These are phyloP conservation scores for Microctenopoma steveboyesi DNA, from an alignment of 2,797 vertebrate species.

Conservation along the genomic window DNA sequence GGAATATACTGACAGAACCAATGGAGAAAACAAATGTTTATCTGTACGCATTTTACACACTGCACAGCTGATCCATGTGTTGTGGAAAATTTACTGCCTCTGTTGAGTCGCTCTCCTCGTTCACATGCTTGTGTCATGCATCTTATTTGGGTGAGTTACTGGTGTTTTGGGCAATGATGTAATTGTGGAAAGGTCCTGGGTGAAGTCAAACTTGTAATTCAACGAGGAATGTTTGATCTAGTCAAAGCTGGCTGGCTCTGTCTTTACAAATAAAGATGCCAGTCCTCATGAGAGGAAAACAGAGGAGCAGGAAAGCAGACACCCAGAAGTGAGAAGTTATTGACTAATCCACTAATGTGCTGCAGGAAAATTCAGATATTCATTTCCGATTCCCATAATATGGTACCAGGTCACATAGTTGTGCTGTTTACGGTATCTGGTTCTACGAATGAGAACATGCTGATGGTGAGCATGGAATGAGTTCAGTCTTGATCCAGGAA, in stretches of 20 bases:
- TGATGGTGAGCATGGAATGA: slow-evolving; percentile 56
- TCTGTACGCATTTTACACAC: not conserved
- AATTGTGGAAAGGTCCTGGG: slow-evolving; percentile 71
- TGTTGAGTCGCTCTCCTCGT: slow-evolving; percentile 38
- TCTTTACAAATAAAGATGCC: slow-evolving; percentile 75
- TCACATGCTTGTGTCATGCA: slow-evolving; percentile 54
- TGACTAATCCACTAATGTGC: slow-evolving; percentile 21
- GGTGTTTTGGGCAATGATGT: slow-evolving; percentile 72
- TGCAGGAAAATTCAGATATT: slow-evolving; percentile 44
- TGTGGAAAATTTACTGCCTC: slow-evolving; percentile 44
- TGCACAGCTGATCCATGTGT: slow-evolving; percentile 14
- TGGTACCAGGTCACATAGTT: slow-evolving; percentile 44
- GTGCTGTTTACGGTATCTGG: slow-evolving; percentile 53
- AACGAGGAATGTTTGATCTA: slow-evolving; percentile 77
- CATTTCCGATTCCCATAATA: slow-evolving; percentile 51
- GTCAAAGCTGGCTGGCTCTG: slow-evolving; percentile 58
- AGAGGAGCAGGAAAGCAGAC: slow-evolving; percentile 16
- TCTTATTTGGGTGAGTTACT: slow-evolving; percentile 64
- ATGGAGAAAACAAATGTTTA: slow-evolving; percentile 38
- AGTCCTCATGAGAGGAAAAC: slow-evolving; percentile 49
- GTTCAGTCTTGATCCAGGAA: slow-evolving; percentile 64
- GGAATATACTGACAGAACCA: slow-evolving; percentile 34
- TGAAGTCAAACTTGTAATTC: slow-evolving; percentile 77
- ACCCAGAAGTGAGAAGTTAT: slow-evolving; percentile 26
- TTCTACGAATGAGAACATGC: slow-evolving; percentile 54